Evolutionary conservation across 2,797 vertebrate genomes (phyloP).

Genomic region (Anabacerthia variegaticeps): DNA sequence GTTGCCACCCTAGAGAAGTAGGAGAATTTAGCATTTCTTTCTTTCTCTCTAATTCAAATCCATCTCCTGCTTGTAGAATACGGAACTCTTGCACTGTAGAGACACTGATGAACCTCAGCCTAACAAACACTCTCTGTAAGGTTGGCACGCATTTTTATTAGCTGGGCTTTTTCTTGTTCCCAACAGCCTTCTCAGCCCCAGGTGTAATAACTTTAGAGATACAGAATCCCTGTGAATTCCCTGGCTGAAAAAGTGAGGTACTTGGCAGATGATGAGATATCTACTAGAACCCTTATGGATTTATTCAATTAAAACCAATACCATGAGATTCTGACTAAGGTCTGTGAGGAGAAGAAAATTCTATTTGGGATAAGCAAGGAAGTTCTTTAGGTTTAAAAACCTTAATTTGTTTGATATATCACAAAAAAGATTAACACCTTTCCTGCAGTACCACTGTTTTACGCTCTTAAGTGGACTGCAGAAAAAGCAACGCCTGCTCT

Average conservation of each 20-base stretch:
- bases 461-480: background rate
- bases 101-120: background rate
- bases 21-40: background rate
- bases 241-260: background rate
- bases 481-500: background rate
- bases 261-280: background rate
- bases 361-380: background rate
- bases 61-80: background rate
- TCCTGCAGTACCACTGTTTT: background rate
- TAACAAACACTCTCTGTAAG: background rate
- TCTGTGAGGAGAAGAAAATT: background rate
- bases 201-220: background rate
- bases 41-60: background rate
- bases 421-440: background rate
- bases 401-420: background rate
- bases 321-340: background rate
- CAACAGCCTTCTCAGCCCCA: background rate
- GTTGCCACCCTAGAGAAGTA: background rate
- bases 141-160: background rate
- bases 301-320: slow-evolving; percentile 49
- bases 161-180: background rate
- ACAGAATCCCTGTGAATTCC: background rate
- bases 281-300: background rate
- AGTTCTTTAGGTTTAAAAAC: background rate
- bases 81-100: background rate